A percentile compares a stretch with the other conserved stretches of the same genome.
Evolutionary conservation across 2,888 invertebrate genomes (phyloP).

Genomic region (Leptinotarsa juncta): DNA sequence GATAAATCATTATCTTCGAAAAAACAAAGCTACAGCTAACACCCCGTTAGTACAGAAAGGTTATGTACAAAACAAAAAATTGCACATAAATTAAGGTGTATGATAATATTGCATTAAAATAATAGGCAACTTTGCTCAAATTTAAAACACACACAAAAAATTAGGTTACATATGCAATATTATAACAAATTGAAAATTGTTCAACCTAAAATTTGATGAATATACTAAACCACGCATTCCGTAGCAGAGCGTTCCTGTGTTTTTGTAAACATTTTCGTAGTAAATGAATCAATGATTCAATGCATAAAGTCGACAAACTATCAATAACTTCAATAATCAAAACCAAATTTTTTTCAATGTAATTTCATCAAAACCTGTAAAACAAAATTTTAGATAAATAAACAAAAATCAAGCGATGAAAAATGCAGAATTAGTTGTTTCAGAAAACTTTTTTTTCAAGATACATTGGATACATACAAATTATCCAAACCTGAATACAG

Average conservation of each 20-base stretch:
- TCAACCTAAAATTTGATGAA: background rate
- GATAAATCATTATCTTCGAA: slow-evolving; percentile 37
- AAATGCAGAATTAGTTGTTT: too few species aligned
- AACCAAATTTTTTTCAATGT: too few species aligned
- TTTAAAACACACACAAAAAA: slow-evolving; percentile 30
- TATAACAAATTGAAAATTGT: slow-evolving; percentile 24
- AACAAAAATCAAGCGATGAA: too few species aligned
- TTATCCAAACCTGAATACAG: too few species aligned
- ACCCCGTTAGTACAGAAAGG: slow-evolving; percentile 16
- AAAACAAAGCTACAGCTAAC: slow-evolving; percentile 28
- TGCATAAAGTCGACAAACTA: too few species aligned
- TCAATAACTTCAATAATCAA: too few species aligned
- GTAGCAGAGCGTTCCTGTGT: background rate
- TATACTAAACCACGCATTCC: background rate
- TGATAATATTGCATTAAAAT: slow-evolving; percentile 39
- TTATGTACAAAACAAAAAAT: slow-evolving; percentile 23
- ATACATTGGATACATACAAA: too few species aligned
- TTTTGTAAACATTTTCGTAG: background rate
- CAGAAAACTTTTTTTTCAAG: too few species aligned
- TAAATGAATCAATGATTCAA: background rate
- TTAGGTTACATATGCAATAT: slow-evolving; percentile 29
- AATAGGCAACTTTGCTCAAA: slow-evolving; percentile 36
- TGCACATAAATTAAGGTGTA: slow-evolving; percentile 28
- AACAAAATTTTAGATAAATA: too few species aligned
- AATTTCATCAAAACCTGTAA: too few species aligned